Evolutionary conservation across 2,797 vertebrate species (phyloP), one percentile per base, ranked within the genome.

Genomic region (Macroramphosus scolopax): DNA sequence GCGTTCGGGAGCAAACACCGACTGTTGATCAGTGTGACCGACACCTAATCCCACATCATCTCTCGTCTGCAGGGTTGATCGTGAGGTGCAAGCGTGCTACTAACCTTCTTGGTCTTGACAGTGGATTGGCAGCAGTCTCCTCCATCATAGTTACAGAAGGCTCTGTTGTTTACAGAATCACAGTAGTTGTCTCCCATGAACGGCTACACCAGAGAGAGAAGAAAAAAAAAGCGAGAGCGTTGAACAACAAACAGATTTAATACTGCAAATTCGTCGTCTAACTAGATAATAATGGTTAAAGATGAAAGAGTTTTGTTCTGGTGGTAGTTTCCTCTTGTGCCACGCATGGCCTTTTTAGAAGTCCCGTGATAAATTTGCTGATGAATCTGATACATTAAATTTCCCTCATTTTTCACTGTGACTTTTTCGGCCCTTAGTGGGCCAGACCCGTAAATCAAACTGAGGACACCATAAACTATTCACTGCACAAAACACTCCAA

Each of bases 161-260:
- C 97, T 89, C 96, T 87, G 83, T 99, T 99, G 89, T 99, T 99
- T 80, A 93, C 87, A 45, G 92, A 86, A 63, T 99, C 97, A 81
- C 97, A 99, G 88, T 98, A 99, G 88, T 94, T 98, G 85, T 99
- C 97, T 74, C 95, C 94, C 89, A 92, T 96, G 83, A 98, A 98
- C 39, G 89, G 89, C 90, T 92, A n/a, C 3, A n/a, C 5, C 14
- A 56, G 32, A 60, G 37, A 78, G 5, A 65, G 1, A 54, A 8
- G 41, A 8, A 17, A 8, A 38, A 6, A 36, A 4, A 30, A n/a
- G n/a, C n/a, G n/a, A n/a, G n/a, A n/a, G n/a, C n/a, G n/a, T n/a
- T n/a, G n/a, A n/a, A n/a, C n/a, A n/a, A n/a, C n/a, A 6, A 40
- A 4, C 1, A 2, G 16, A 47, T 32, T 22, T 22, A 22, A 22